Conservation (phyloP, 1,140 invertebrate genomes). For the Goniozus legneri region DNA sequence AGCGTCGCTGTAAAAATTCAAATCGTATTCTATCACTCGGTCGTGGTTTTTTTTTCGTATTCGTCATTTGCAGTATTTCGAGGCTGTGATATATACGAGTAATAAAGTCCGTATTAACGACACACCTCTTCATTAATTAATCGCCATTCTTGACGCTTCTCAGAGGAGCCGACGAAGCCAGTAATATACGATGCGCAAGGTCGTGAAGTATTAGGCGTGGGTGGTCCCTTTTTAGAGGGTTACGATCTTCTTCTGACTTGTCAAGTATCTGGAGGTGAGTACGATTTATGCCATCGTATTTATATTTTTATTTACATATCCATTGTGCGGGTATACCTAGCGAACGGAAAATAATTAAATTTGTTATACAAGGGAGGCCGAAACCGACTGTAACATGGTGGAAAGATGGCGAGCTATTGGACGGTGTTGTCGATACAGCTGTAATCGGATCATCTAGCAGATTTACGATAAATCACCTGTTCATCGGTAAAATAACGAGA, state of each 20-base stretch:
- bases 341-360: not conserved
- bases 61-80: too few relatives aligned
- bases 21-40: constrained; percentile 23
- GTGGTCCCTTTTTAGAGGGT: constrained; percentile 80
- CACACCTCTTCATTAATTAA: constrained; percentile 1
- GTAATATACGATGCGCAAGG: constrained; percentile 79
- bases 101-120: constrained; percentile 15
- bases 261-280: constrained; percentile 78
- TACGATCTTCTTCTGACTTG: constrained; percentile 76
- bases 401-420: constrained; percentile 67
- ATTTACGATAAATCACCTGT: constrained; percentile 66
- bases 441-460: constrained; percentile 50
- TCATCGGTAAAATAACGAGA: constrained; percentile 61
- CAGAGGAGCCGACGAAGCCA: constrained; percentile 74
- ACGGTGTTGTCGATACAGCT: constrained; percentile 62
- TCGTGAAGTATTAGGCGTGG: constrained; percentile 67
- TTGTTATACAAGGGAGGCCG: constrained; percentile 61
- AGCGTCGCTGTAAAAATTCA: too few relatives aligned
- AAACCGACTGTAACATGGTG: constrained; percentile 76
- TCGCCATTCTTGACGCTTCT: constrained; percentile 33
- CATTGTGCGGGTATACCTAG: not conserved
- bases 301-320: not conserved
- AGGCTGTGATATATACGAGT: not conserved
- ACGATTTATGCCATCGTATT: constrained; percentile 4
- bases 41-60: too few relatives aligned